Evolutionary conservation across 2,113 vertebrate genomes (phyloP).

Genomic region (Pygoscelis adeliae): DNA sequence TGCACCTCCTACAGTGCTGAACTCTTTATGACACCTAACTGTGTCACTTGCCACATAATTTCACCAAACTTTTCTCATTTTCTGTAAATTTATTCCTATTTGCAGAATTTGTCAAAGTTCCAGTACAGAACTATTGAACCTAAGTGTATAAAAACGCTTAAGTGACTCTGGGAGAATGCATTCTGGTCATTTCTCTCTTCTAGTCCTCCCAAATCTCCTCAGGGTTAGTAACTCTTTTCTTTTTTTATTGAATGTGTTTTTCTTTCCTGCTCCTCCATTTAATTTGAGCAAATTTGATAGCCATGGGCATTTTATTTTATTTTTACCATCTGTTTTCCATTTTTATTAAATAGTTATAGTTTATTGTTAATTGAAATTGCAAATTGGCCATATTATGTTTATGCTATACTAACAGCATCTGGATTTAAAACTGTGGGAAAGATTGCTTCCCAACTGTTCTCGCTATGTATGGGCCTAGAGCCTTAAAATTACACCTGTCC

Average conservation of each 20-base stretch:
- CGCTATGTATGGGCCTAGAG: neutral
- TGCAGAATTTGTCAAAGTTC: conserved; percentile 17
- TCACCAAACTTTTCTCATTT: conserved; percentile 27
- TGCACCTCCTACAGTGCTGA: neutral
- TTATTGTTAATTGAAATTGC: conserved; percentile 64
- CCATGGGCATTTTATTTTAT: conserved; percentile 30
- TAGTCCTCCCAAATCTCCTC: neutral
- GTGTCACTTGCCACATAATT: neutral
- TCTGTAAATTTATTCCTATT: conserved; percentile 39
- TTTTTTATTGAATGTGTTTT: neutral
- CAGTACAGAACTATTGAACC: neutral
- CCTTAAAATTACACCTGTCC: conserved; percentile 30
- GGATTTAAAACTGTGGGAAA: conserved; percentile 31
- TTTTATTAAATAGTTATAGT: conserved; percentile 65
- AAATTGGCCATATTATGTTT: conserved; percentile 50
- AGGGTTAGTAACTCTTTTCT: neutral
- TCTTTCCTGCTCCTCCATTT: neutral
- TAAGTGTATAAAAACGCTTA: neutral
- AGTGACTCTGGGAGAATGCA: neutral
- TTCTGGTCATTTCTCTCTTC: neutral
- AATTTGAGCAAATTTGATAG: conserved; percentile 30
- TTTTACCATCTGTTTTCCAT: conserved; percentile 57
- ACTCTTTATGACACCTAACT: conserved; percentile 7
- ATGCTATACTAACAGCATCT: conserved; percentile 29
- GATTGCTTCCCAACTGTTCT: conserved; percentile 49